Percentiles rank a stretch among this genome's conserved stretches.
These are phyloP conservation scores for Triops cancriformis DNA, from an alignment of 1,140 invertebrate species.

Conservation along the genomic window DNA sequence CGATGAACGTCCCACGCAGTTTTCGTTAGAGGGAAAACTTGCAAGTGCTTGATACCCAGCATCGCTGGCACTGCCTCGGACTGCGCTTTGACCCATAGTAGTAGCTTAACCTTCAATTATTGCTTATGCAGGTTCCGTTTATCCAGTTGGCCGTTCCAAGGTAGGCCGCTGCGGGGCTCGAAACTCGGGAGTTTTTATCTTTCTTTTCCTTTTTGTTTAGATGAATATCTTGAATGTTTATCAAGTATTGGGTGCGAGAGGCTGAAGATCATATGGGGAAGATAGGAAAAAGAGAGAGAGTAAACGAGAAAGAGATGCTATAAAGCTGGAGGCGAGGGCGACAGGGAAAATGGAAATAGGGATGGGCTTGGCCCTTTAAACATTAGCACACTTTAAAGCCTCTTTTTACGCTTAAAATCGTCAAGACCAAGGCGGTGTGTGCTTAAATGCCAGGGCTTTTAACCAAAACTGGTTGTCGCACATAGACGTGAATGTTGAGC, in stretches of 20 bases:
- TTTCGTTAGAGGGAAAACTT: not conserved
- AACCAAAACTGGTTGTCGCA: too few relatives aligned
- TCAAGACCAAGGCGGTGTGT: too few relatives aligned
- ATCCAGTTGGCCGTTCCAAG: not conserved
- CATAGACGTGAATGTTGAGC: too few relatives aligned
- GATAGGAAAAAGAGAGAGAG: conserved; percentile 4
- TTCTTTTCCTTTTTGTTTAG: not conserved
- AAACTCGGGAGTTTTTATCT: not conserved
- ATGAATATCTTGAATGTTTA: not conserved
- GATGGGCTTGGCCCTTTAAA: not conserved
- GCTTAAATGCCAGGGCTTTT: too few relatives aligned
- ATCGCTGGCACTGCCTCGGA: not conserved
- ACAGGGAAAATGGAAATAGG: not conserved
- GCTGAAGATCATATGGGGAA: not conserved
- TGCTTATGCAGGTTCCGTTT: not conserved
- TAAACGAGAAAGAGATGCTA: not conserved
- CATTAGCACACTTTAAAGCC: not conserved
- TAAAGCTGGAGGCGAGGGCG: conserved; percentile 3
- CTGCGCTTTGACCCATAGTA: not conserved
- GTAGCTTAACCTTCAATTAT: not conserved
- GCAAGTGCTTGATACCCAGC: not conserved
- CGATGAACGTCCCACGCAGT: not conserved
- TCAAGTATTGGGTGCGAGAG: not conserved
- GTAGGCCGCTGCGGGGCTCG: not conserved
- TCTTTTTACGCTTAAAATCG: too few relatives aligned